Percentiles rank a stretch among this genome's conserved stretches.
These are phyloP conservation scores for Lycopodina hypogea DNA, from an alignment of 37 sponge, comb jelly and placozoan genomes.

Conservation along the genomic window DNA sequence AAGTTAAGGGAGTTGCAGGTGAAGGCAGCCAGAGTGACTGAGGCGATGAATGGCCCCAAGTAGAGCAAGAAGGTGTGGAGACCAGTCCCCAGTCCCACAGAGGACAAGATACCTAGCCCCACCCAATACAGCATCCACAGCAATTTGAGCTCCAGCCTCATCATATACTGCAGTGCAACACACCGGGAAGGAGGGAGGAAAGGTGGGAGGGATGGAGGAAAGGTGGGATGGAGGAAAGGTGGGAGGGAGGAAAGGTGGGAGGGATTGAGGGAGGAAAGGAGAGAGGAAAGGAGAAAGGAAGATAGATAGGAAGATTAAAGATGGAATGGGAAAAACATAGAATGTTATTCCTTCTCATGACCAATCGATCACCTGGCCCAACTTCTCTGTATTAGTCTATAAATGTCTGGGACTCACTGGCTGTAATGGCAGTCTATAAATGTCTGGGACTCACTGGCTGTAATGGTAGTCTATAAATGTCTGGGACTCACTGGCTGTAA, in stretches of 20 bases:
- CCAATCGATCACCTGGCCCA: no score
- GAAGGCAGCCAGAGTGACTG: conserved; percentile 98
- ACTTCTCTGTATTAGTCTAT: no score
- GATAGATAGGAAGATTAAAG: no score
- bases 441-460: no score
- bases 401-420: no score
- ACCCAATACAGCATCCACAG: conserved; percentile 93
- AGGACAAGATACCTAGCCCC: conserved; percentile 92
- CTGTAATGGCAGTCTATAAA: no score
- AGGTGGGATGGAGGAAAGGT: not conserved
- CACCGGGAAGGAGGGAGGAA: not conserved
- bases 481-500: no score
- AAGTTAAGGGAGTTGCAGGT: conserved; percentile 92
- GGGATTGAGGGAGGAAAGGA: conserved; percentile 3
- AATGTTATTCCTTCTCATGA: no score
- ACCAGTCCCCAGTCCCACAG: conserved; percentile 95
- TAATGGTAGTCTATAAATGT: no score
- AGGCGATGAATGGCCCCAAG: conserved; percentile 99
- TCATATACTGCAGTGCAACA: conserved; percentile 42
- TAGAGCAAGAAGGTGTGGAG: conserved; percentile 97
- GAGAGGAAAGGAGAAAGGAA: no score
- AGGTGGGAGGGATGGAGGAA: not conserved
- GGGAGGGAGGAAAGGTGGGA: no score
- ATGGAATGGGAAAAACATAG: no score
- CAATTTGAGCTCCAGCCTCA: conserved; percentile 29